Evolutionary conservation across 92 coral and sea anemone genomes (phyloP).

Genomic region (Micromussa lordhowensis): DNA sequence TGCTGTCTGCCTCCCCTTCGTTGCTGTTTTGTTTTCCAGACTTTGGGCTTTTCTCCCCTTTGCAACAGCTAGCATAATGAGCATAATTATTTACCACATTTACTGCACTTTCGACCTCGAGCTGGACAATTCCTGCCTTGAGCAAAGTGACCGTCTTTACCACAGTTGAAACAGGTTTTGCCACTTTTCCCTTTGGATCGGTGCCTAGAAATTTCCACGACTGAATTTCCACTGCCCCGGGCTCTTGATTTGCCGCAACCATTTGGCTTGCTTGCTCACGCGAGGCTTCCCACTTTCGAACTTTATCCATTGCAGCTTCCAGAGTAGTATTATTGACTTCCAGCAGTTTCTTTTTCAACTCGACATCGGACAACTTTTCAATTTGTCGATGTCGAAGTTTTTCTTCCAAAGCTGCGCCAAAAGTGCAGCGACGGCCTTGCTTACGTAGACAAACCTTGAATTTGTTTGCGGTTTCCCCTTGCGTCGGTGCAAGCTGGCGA

Average conservation of each 20-base stretch:
- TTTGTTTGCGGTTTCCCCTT: conserved; percentile 68
- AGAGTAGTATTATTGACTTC: conserved; percentile 67
- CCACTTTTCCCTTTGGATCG: background rate
- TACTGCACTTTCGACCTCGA: conserved; percentile 26
- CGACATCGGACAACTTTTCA: conserved; percentile 49
- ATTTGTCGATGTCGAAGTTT: conserved; percentile 68
- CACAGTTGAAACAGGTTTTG: conserved; percentile 41
- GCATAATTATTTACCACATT: conserved; percentile 50
- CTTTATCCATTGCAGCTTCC: conserved; percentile 58
- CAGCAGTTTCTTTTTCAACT: conserved; percentile 55
- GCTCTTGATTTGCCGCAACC: conserved; percentile 12
- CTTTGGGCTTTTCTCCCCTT: conserved; percentile 5
- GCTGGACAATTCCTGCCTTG: conserved; percentile 54
- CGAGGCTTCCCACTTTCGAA: conserved; percentile 68
- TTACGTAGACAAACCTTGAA: conserved; percentile 45
- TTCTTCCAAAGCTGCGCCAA: conserved; percentile 48
- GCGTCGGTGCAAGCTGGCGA: conserved; percentile 30
- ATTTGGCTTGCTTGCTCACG: conserved; percentile 57
- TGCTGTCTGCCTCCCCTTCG: background rate
- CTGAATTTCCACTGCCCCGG: background rate
- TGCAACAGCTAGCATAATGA: conserved; percentile 54
- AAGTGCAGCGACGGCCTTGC: conserved; percentile 68
- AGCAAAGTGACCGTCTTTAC: conserved; percentile 48
- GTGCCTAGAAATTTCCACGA: background rate
- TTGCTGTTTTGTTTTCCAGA: conserved; percentile 12